Conservation (phyloP, 2,888 invertebrate genomes). For the Argyresthia albistria region DNA sequence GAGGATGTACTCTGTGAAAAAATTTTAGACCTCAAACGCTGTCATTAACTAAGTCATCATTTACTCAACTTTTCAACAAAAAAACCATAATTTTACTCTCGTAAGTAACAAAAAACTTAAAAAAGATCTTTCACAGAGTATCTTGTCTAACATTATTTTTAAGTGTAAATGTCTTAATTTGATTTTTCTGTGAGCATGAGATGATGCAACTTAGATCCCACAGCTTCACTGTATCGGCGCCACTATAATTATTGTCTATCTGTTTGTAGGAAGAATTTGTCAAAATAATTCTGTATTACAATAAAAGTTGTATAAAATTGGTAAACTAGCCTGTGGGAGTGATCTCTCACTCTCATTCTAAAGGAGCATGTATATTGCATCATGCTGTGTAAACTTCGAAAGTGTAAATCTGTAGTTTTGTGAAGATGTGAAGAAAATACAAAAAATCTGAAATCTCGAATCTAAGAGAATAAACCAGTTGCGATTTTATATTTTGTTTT, state of each 20-base stretch:
- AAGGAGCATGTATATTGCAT: background rate
- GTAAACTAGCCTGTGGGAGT: background rate
- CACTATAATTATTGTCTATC: background rate
- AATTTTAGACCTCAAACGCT: too few species aligned
- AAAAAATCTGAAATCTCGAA: conserved; percentile 27
- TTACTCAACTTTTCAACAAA: too few species aligned
- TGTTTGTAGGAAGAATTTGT: background rate
- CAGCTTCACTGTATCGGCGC: background rate
- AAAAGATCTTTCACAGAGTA: too few species aligned
- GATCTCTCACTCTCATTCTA: background rate
- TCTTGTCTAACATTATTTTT: too few species aligned
- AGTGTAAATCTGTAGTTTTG: background rate
- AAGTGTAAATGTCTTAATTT: too few species aligned
- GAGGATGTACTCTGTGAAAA: too few species aligned
- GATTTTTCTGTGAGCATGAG: too few species aligned
- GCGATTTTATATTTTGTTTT: conserved; percentile 27
- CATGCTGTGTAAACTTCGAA: background rate
- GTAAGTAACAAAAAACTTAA: too few species aligned
- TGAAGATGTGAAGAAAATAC: background rate
- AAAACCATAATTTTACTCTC: too few species aligned
- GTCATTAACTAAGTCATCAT: too few species aligned
- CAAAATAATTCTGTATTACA: background rate
- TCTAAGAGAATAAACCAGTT: conserved; percentile 35
- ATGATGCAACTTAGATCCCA: too few species aligned
- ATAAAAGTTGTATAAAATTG: background rate